These are phyloP conservation scores for Colletes collaris DNA, from an alignment of 2,888 invertebrate genomes.

Conservation along the genomic window DNA sequence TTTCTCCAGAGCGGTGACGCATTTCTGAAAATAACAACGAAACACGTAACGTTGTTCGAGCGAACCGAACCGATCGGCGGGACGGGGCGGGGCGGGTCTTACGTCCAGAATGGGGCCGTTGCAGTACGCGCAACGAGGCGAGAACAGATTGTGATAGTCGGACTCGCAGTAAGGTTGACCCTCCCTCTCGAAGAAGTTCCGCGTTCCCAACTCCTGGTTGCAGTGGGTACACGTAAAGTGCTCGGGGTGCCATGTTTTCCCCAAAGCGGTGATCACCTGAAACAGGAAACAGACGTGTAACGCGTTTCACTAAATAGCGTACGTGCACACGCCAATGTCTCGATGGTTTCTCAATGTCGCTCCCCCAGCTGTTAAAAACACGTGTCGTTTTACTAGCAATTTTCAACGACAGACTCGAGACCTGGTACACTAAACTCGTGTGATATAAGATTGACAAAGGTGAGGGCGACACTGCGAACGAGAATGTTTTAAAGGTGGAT, in stretches of 20 bases:
- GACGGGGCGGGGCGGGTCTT: conserved; percentile 80
- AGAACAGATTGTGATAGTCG: conserved; percentile 99
- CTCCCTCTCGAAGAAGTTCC: conserved; percentile 99
- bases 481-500: background rate
- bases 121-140: conserved; percentile 99
- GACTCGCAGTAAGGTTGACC: conserved; percentile 98
- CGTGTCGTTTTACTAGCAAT: no score
- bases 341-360: no score
- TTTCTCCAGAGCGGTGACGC: conserved; percentile 98
- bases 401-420: no score
- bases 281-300: conserved; percentile 1
- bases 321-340: no score
- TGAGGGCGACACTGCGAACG: no score
- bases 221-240: conserved; percentile 99
- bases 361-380: no score
- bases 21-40: conserved; percentile 90
- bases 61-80: background rate
- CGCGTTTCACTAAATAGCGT: background rate
- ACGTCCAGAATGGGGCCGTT: conserved; percentile 99
- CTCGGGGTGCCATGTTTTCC: conserved; percentile 99
- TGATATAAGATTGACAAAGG: no score
- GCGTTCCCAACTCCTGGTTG: conserved; percentile 97
- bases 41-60: background rate
- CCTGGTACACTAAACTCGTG: no score
- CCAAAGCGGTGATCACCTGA: conserved; percentile 96